These are phyloP conservation scores for Natrix natrix DNA, from an alignment of 2,797 vertebrate genomes.

Conservation along the genomic window DNA sequence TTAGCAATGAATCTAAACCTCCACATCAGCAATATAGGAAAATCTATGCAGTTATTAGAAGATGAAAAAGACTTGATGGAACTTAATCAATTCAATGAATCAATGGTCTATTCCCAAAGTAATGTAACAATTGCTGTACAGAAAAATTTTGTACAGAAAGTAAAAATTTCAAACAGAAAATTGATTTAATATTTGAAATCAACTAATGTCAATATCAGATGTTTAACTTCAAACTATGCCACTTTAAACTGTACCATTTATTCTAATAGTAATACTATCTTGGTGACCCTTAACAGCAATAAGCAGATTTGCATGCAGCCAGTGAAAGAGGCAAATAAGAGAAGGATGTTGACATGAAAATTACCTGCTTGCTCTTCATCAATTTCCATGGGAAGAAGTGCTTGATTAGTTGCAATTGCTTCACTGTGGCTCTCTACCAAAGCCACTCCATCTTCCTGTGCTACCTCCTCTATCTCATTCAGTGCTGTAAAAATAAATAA, in stretches of 20 bases:
- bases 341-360: background rate
- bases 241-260: background rate
- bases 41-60: background rate
- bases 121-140: background rate
- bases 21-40: background rate
- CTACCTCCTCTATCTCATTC: constrained; percentile 84
- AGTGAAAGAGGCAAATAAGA: background rate
- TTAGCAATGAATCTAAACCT: background rate
- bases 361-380: constrained; percentile 98
- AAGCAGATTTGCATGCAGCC: background rate
- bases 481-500: constrained; percentile 72
- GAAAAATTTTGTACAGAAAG: background rate
- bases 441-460: constrained; percentile 79
- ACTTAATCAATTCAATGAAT: background rate
- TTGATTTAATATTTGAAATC: background rate
- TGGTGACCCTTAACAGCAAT: background rate
- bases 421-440: constrained; percentile 70
- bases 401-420: constrained; percentile 68
- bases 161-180: background rate
- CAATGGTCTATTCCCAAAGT: background rate
- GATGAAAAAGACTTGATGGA: background rate
- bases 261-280: background rate
- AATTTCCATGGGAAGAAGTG: constrained; percentile 70
- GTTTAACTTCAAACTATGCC: background rate
- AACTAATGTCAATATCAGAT: background rate